Evolutionary conservation across 2,797 vertebrate species (phyloP).

Genomic region (Danio kyathit): DNA sequence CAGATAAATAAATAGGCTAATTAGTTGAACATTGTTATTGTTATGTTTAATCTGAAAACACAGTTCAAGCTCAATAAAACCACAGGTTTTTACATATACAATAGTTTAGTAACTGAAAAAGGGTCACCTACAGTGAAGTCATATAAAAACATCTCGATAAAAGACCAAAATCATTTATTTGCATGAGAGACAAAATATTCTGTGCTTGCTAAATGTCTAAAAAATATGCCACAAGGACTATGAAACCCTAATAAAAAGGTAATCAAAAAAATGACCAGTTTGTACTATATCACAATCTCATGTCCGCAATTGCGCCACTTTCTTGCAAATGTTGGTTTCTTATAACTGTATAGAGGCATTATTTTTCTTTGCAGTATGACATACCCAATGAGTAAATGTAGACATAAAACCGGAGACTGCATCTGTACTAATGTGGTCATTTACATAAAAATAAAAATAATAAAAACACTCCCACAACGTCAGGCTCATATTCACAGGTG

Average conservation of each 20-base stretch:
- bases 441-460: slow-evolving; percentile 61
- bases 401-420: slow-evolving; percentile 53
- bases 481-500: slow-evolving; percentile 65
- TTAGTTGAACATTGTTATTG: slow-evolving; percentile 64
- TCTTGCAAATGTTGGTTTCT: slow-evolving; percentile 61
- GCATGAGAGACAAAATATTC: slow-evolving; percentile 71
- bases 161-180: slow-evolving; percentile 72
- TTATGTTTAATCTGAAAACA: slow-evolving; percentile 94
- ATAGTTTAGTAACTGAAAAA: slow-evolving; percentile 82
- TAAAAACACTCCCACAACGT: slow-evolving; percentile 57
- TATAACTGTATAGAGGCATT: slow-evolving; percentile 70
- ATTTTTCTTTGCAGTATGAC: slow-evolving; percentile 64
- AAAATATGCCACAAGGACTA: slow-evolving; percentile 62
- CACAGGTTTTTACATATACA: slow-evolving; percentile 92
- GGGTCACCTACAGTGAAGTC: slow-evolving; percentile 70
- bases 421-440: slow-evolving; percentile 66
- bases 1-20: not conserved
- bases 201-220: slow-evolving; percentile 69
- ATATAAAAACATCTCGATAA: slow-evolving; percentile 67
- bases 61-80: slow-evolving; percentile 94
- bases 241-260: slow-evolving; percentile 53
- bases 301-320: slow-evolving; percentile 64
- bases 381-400: slow-evolving; percentile 62
- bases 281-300: slow-evolving; percentile 72
- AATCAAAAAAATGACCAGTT: slow-evolving; percentile 65